Base-by-base conservation (phyloP, 2,888 invertebrate species). In the Leptopilina syphax region DNA sequence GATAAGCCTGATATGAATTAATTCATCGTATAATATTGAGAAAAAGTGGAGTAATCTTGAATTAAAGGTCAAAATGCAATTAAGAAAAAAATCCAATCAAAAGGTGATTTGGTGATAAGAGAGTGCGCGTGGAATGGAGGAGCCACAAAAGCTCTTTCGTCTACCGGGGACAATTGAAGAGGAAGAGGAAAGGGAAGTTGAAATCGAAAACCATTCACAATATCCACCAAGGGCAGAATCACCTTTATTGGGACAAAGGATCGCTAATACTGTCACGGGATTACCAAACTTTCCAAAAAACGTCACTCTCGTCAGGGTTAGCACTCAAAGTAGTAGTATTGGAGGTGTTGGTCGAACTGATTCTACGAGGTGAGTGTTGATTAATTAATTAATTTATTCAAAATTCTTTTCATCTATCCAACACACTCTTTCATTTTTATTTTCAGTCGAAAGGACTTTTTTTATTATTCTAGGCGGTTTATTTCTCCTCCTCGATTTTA, bases 281-380 rank as follows among this genome's bases (percentile, higher is more conserved):
- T 34, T 79, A 80, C 50, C 90, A 18, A 87, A 85, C 77, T 73
- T 91, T 68, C 89, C 91, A 73, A 90, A 88, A 77, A 91, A 89
- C 89, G 90, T 92, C 80, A 94, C 94, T 83, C 92, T 94, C 3
- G 93, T 94, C 80, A 92, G 94, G 82, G 93, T 94, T 89, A 94
- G 93, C 12, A 94, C 94, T 1, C 94, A 94, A 79, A 93, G 94
- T 90, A 94, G 94, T 86, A 94, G 94, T 9, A 94, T 94, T 85
- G 93, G 93, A 68, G 94, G 94, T 79, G 93, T 94, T 65, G 93
- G 93, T 83, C 92, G 94, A 57, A 93, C 93, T 85, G 94, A 94
- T 84, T 94, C 93, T 81, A 93, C 93, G 92, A 94, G 94, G 94
- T 94, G 79, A 67, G 83, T 80, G 73, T n/a, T 57, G 7, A 57